Evolutionary conservation across 2,797 vertebrate species (phyloP), one percentile per base, ranked within the genome.

Genomic region (Phaenicophaeus curvirostris): DNA sequence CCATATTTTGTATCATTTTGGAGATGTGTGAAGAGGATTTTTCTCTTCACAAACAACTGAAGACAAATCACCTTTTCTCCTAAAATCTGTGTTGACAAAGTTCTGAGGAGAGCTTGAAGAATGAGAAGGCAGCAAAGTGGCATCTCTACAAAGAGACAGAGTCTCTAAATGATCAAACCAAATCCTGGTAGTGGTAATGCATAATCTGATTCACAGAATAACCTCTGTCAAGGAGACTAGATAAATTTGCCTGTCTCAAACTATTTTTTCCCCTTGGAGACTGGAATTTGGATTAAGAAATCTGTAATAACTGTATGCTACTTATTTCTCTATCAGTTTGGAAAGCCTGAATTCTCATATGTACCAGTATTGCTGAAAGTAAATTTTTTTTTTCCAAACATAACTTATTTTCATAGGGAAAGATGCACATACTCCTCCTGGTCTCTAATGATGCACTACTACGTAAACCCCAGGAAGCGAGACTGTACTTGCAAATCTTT

Each of bases 181-280:
- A 50, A n/a, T 28, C 2, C 5, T 1, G 0, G 4, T 30, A 46
- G 4, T 11, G 8, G 46, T 80, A 13, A 25, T 28, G 1, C 0
- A 0, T 72, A 44, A 46, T 17, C 21, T 50, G n/a, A 67, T 5
- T 42, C 2, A 8, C 11, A 83, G 31, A 48, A 19, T 1, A 82
- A 39, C 4, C 18, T 21, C 30, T 41, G 3, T 20, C 7, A 75
- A 39, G 57, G 28, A 62, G 13, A 79, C 0, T 4, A 33, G 8
- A 63, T 54, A 4, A 24, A 5, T 75, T 79, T 74, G 4, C 15
- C 31, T 24, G 21, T 6, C 12, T 72, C 16, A 27, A 28, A 53
- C 1, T 13, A 5, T 9, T 11, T 25, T 68, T 55, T 66, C 18
- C 18, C 24, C 24, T 27, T 30, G 6, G 28, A 4, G 6, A 35